Base-by-base conservation (phyloP, 1,140 invertebrate genomes). In the Magallana ariakensis region DNA sequence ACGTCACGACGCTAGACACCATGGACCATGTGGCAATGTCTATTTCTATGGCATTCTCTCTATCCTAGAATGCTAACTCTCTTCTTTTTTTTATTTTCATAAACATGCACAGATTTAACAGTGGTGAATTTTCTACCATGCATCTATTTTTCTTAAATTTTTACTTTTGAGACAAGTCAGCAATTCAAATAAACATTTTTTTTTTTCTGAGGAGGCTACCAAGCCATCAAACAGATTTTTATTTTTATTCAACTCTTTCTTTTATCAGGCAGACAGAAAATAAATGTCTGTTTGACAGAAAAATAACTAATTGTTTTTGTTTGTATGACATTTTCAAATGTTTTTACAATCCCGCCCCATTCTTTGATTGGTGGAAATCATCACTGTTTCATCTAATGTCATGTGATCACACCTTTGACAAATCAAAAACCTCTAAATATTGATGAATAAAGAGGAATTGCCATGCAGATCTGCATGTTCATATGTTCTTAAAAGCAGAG, bases 11-110 rank as follows among this genome's bases (percentile, higher is more conserved):
- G 22, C 66, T 75, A 75, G 19, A 75, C 66, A 22, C 22, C 66
- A 75, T 46, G 66, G 33, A 75, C 66, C 80, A 82, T 55, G 80
- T 82, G 80, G 80, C 80, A 82, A 82, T 82, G 80, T 82, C 80
- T 82, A 82, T 82, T 82, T 82, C 80, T 82, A 82, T 56, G 46
- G 46, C 80, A 82, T 82, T 82, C 80, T 26, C 66, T 75, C 66
- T 75, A 75, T 11, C 66, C 66, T 75, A 75, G 66, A 26, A 75
- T 9, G 22, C 66, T 75, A 75, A 75, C 7, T 13, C 66, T 75
- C 33, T 33, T 22, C 22, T 5, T 70, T 75, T 46, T 46, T 46
- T 26, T 33, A 46, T 4, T 46, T 46, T 26, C 26, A 3, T 33
- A 75, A 33, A 26, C 66, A 75, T 75, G 66, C 66, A 75, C 33